Percentiles rank a stretch among this genome's conserved stretches.
These are phyloP conservation scores for Mus minutoides DNA, from an alignment of 2,797 vertebrate species.

Conservation along the genomic window DNA sequence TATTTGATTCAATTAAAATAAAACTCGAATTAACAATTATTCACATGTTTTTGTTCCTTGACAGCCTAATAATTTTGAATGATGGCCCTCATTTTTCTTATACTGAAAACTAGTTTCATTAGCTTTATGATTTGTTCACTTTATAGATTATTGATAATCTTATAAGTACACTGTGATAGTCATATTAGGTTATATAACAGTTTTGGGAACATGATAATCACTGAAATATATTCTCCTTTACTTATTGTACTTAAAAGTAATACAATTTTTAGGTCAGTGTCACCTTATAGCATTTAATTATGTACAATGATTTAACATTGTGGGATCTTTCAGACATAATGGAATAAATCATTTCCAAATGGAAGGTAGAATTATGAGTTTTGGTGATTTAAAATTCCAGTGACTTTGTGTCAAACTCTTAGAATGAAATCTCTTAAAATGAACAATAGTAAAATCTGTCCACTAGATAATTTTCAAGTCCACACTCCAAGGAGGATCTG, in stretches of 20 bases:
- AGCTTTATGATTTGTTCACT: slow-evolving; percentile 45
- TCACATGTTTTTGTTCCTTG: slow-evolving; percentile 39
- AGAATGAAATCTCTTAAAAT: slow-evolving; percentile 60
- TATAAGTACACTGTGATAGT: not conserved
- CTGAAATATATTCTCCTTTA: not conserved
- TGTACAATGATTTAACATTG: slow-evolving; percentile 1
- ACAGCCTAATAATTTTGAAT: slow-evolving; percentile 43
- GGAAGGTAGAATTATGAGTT: not conserved
- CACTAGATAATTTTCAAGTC: not conserved
- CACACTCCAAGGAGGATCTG: not conserved
- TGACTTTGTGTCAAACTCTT: slow-evolving; percentile 11
- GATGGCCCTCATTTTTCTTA: not conserved
- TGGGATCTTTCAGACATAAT: slow-evolving; percentile 11
- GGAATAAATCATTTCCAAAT: slow-evolving; percentile 35
- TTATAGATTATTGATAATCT: slow-evolving; percentile 38
- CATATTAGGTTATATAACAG: not conserved
- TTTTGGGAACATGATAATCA: not conserved
- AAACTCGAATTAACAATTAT: slow-evolving; percentile 56
- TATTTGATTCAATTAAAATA: slow-evolving; percentile 44
- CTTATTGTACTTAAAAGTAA: slow-evolving; percentile 28
- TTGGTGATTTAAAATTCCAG: slow-evolving; percentile 15
- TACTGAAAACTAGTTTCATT: slow-evolving; percentile 50
- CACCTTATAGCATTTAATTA: slow-evolving; percentile 17
- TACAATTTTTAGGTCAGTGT: slow-evolving; percentile 11
- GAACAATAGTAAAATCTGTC: slow-evolving; percentile 52